Percentiles rank a stretch among this genome's conserved stretches.
These are phyloP conservation scores for Callosobruchus maculatus DNA, from an alignment of 2,888 invertebrate species.

Conservation along the genomic window DNA sequence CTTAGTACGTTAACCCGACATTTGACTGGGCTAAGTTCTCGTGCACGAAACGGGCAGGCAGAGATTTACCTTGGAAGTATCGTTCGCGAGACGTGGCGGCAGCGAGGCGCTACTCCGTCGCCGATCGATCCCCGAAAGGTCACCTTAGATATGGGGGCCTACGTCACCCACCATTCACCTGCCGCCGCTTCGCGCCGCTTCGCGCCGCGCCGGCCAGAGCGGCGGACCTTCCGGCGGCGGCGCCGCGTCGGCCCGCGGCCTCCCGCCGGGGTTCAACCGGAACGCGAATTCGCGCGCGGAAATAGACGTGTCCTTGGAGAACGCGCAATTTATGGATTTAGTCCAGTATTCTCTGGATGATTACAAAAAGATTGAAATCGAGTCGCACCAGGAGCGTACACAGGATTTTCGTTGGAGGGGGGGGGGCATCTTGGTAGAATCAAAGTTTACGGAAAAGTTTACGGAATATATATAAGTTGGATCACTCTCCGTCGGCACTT, in stretches of 20 bases:
- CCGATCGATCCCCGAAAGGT: neutral
- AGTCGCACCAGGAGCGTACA: no score
- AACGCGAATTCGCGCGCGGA: neutral
- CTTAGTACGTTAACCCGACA: no score
- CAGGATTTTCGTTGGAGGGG: no score
- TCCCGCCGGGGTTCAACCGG: neutral
- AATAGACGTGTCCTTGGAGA: neutral
- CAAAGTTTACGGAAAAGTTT: no score
- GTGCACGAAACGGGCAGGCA: no score
- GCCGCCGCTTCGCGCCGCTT: neutral
- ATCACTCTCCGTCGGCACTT: no score
- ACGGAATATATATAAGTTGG: no score
- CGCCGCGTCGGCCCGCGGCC: no score
- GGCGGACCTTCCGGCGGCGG: neutral
- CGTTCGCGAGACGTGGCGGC: neutral
- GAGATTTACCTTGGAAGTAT: neutral
- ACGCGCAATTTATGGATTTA: neutral
- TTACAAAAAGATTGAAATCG: no score
- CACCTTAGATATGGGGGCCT: neutral
- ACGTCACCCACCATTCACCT: neutral
- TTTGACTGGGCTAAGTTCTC: no score
- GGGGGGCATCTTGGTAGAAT: no score
- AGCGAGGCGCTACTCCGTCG: neutral
- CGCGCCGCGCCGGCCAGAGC: neutral
- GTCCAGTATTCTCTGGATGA: no score